These are phyloP conservation scores for Bergia sp. DNA, from an alignment of 92 coral and sea anemone species.

Conservation along the genomic window DNA sequence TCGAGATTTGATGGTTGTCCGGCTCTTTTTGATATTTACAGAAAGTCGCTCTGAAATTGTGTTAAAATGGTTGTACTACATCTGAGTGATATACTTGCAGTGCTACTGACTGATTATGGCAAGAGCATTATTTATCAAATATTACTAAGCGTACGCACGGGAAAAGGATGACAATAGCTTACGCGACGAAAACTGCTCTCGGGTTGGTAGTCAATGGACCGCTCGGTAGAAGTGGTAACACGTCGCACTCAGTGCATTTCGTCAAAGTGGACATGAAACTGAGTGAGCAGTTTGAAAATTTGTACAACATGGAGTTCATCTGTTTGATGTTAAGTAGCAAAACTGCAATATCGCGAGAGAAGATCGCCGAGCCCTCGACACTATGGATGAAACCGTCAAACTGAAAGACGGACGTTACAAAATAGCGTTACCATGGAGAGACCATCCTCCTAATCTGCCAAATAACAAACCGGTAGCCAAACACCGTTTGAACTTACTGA, in stretches of 20 bases:
- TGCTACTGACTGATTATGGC: no score
- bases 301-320: conserved; percentile 15
- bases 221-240: no score
- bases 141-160: no score
- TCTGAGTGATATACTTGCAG: no score
- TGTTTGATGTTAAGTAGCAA: background rate
- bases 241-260: no score
- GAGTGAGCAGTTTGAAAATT: background rate
- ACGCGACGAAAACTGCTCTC: background rate
- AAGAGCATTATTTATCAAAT: no score
- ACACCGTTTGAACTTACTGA: background rate
- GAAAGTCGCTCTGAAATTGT: no score
- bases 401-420: background rate
- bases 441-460: background rate
- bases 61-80: no score
- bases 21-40: no score
- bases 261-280: background rate
- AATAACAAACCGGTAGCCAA: background rate
- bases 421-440: background rate
- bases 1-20: no score
- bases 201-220: no score
- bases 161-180: background rate
- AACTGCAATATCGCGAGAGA: background rate
- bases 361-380: background rate
- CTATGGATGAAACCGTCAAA: background rate